Conservation (phyloP, 2,888 invertebrate species). For the Drosophila tripunctata region DNA sequence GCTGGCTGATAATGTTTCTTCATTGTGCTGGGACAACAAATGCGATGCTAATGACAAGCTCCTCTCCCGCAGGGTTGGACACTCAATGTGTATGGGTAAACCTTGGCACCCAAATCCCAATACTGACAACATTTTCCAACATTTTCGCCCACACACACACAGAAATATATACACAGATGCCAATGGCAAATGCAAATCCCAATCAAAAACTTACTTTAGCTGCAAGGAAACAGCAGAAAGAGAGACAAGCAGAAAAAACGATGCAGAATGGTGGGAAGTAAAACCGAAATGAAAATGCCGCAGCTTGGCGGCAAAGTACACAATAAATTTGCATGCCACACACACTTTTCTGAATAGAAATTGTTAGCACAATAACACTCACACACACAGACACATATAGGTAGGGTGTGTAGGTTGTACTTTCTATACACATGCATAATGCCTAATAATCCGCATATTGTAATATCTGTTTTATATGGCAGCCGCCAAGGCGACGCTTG, state of each 20-base stretch:
- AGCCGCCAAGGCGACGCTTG: conserved; percentile 42
- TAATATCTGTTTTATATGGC: conserved; percentile 72
- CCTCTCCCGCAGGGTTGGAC: conserved; percentile 22
- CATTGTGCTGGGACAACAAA: conserved; percentile 61
- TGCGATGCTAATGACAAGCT: conserved; percentile 69
- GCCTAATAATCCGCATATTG: conserved; percentile 78
- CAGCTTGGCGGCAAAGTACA: conserved; percentile 72
- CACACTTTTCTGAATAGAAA: conserved; percentile 73
- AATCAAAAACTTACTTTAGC: conserved; percentile 58
- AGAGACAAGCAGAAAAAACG: conserved; percentile 12
- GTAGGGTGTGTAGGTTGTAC: background rate
- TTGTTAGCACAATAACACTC: conserved; percentile 69
- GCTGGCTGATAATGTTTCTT: conserved; percentile 32
- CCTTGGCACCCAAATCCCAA: conserved; percentile 71
- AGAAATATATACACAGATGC: conserved; percentile 6
- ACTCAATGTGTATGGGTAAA: conserved; percentile 24
- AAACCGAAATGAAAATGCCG: conserved; percentile 56
- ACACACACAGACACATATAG: conserved; percentile 12
- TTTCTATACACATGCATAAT: conserved; percentile 58
- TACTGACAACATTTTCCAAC: conserved; percentile 5
- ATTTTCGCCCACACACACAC: background rate
- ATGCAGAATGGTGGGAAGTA: conserved; percentile 13
- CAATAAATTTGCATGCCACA: conserved; percentile 77
- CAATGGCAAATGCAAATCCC: conserved; percentile 68
- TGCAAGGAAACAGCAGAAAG: conserved; percentile 21